Conservation (phyloP, 2,113 vertebrate species). For the Phaetusa simplex region DNA sequence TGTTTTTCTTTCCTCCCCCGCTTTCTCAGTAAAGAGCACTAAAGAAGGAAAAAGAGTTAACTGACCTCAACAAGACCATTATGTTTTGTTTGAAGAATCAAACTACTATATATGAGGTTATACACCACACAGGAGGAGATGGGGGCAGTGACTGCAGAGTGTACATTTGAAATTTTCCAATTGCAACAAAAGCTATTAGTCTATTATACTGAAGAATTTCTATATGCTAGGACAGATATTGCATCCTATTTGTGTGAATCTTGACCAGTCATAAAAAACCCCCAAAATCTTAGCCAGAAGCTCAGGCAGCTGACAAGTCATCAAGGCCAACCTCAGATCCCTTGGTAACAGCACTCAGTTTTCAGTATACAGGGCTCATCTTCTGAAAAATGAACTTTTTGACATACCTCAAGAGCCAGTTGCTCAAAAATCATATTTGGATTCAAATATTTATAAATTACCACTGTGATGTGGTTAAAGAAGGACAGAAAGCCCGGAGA, state of each 20-base stretch:
- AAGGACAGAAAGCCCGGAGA: background rate
- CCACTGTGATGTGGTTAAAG: background rate
- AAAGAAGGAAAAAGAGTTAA: background rate
- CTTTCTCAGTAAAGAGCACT: background rate
- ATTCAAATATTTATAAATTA: conserved; percentile 6
- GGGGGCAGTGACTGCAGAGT: background rate
- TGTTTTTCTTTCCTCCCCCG: background rate
- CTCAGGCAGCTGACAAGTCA: background rate
- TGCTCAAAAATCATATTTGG: background rate
- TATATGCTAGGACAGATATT: background rate
- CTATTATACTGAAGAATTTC: background rate
- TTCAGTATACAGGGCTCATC: background rate
- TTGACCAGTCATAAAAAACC: background rate
- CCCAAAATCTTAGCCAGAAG: background rate
- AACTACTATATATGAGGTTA: background rate
- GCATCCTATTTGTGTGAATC: background rate
- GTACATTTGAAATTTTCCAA: background rate
- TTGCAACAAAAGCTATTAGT: background rate
- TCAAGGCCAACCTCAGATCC: background rate
- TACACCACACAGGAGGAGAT: background rate
- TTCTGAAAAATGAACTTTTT: background rate
- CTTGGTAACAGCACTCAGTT: background rate
- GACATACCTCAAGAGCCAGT: background rate
- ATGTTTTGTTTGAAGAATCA: background rate
- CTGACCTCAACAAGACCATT: background rate